Percentiles rank a stretch among this genome's conserved stretches.
Conservation (phyloP, 64 coral and sea anemone species). For the Actinia tenebrosa region DNA sequence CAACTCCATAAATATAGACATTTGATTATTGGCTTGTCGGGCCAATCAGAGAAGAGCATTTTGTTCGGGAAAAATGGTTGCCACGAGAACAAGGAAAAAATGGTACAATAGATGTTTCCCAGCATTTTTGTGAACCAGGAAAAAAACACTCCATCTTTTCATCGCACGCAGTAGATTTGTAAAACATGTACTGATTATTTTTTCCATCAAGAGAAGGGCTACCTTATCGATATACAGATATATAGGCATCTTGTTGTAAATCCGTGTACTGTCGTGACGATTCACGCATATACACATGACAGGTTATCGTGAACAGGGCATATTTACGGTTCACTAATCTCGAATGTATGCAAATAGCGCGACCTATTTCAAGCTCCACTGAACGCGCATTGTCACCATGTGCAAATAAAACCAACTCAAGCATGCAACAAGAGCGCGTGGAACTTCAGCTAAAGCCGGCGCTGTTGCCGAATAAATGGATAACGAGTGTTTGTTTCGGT, state of each 20-base stretch:
- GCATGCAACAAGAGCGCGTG: slow-evolving; percentile 34
- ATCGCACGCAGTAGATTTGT: neutral
- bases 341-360: slow-evolving; percentile 9
- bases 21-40: slow-evolving; percentile 2
- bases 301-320: neutral
- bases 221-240: neutral
- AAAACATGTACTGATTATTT: neutral
- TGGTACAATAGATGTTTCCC: neutral
- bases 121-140: neutral
- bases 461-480: neutral
- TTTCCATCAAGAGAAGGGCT: neutral
- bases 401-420: slow-evolving; percentile 26
- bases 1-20: slow-evolving; percentile 24
- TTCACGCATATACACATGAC: neutral
- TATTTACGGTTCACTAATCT: slow-evolving; percentile 4
- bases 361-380: slow-evolving; percentile 15
- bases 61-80: neutral
- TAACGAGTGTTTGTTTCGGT: neutral
- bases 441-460: neutral
- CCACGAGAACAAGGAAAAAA: slow-evolving; percentile 13
- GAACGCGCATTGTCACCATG: slow-evolving; percentile 20
- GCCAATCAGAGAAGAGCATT: slow-evolving; percentile 12
- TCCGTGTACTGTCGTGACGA: neutral
- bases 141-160: neutral
- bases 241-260: neutral